Evolutionary conservation across 2,888 invertebrate species (phyloP).

Genomic region (Eristalis arbustorum): DNA sequence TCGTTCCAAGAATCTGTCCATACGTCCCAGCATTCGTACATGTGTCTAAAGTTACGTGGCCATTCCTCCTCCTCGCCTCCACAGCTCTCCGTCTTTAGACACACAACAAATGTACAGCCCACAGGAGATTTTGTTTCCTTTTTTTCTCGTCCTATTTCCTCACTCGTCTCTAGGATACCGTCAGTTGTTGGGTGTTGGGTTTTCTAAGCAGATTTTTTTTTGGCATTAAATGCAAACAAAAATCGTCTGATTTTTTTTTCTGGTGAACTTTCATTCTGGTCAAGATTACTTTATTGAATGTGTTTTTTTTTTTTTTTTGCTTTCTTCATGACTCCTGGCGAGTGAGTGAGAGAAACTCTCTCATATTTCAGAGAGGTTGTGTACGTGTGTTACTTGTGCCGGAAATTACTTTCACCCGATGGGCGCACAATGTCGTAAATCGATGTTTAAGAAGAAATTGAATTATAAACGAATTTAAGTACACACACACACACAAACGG

Average conservation of each 20-base stretch:
- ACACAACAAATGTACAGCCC: not conserved
- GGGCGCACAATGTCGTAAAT: not conserved
- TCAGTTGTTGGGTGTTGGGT: too few relatives aligned
- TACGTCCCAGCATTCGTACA: too few relatives aligned
- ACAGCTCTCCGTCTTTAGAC: too few relatives aligned
- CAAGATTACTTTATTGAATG: not conserved
- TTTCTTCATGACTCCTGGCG: too few relatives aligned
- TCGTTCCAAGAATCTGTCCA: too few relatives aligned
- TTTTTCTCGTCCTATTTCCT: not conserved
- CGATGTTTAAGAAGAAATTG: constrained; percentile 1
- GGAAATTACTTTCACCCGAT: constrained; percentile 7
- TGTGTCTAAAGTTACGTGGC: too few relatives aligned
- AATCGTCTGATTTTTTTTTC: not conserved
- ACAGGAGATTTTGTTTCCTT: not conserved
- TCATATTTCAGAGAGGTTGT: not conserved
- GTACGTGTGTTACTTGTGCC: not conserved
- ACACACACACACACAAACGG: not conserved
- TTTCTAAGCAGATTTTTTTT: not conserved
- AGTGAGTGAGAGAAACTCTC: not conserved
- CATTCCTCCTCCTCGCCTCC: too few relatives aligned
- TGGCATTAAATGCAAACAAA: not conserved
- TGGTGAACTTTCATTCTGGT: not conserved
- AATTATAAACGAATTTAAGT: constrained; percentile 16
- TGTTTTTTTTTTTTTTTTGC: too few relatives aligned
- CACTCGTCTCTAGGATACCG: not conserved